Conservation (phyloP, 2,113 vertebrate species). For the Daphoenositta chrysoptera region DNA sequence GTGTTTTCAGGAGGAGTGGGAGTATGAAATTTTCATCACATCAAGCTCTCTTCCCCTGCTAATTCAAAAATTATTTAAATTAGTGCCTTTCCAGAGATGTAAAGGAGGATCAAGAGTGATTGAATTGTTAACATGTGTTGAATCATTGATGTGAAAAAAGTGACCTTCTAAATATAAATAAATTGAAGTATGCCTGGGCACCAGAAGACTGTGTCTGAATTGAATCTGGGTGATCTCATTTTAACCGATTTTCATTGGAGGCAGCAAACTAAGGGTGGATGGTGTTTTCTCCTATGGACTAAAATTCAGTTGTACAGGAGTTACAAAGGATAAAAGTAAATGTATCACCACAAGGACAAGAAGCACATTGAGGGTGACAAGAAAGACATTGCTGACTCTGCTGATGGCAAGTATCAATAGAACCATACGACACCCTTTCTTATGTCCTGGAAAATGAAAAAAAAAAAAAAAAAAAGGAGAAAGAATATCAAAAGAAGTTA, state of each 20-base stretch:
- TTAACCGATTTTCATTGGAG: not conserved
- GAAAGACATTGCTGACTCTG: not conserved
- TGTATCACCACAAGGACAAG: not conserved
- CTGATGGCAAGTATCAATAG: not conserved
- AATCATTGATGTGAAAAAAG: not conserved
- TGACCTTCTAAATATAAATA: not conserved
- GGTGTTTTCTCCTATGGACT: not conserved
- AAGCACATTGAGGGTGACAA: not conserved
- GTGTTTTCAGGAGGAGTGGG: not conserved
- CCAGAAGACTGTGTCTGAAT: not conserved
- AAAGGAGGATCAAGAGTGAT: not conserved
- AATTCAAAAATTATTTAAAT: not conserved
- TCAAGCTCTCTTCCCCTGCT: not conserved
- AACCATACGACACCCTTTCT: not conserved
- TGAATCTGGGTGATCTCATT: not conserved
- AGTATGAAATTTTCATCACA: not conserved
- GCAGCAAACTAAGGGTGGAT: not conserved
- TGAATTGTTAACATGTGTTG: not conserved
- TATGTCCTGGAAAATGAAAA: not conserved
- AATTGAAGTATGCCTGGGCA: not conserved
- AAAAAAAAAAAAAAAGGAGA: not conserved
- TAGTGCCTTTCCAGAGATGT: not conserved
- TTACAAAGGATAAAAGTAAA: not conserved
- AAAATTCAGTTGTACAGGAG: not conserved
- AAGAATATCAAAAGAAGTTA: not conserved